Evolutionary conservation across 2,113 vertebrate species (phyloP).

Genomic region (Herpailurus yagouaroundi): DNA sequence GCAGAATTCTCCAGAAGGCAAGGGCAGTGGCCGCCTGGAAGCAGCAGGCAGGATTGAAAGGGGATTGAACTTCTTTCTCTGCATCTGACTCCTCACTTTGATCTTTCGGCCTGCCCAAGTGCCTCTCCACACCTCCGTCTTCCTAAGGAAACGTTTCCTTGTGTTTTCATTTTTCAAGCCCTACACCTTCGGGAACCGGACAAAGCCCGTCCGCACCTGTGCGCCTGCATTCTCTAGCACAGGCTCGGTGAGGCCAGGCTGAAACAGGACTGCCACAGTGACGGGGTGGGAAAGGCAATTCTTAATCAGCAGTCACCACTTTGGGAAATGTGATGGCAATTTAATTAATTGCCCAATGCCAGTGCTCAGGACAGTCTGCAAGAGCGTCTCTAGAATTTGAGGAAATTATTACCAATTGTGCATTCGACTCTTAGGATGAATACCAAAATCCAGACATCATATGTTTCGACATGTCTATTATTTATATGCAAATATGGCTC

Average conservation of each 20-base stretch:
- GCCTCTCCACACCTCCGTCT: accelerated
- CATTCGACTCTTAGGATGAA: conserved; percentile 54
- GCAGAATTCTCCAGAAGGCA: background rate
- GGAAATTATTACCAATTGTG: conserved; percentile 68
- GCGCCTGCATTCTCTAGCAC: background rate
- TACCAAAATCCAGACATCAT: conserved; percentile 73
- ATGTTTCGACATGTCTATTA: conserved; percentile 80
- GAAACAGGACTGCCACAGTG: accelerated
- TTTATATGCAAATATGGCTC: conserved; percentile 83
- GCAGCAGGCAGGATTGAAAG: background rate
- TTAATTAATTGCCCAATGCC: background rate
- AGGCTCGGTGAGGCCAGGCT: background rate
- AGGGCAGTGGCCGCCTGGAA: background rate
- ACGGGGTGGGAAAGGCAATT: accelerated
- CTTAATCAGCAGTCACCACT: background rate
- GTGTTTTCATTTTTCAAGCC: background rate
- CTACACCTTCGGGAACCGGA: accelerated
- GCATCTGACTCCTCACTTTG: background rate
- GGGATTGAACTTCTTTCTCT: background rate
- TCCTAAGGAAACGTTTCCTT: background rate
- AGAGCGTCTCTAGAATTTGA: conserved; percentile 55
- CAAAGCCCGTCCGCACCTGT: background rate
- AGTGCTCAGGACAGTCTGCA: background rate
- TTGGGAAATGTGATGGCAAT: background rate
- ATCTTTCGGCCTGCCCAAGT: accelerated